A percentile compares a stretch with the other conserved stretches of the same genome.
Conservation (phyloP, 1,140 invertebrate species). For the Bicyclus anynana region DNA sequence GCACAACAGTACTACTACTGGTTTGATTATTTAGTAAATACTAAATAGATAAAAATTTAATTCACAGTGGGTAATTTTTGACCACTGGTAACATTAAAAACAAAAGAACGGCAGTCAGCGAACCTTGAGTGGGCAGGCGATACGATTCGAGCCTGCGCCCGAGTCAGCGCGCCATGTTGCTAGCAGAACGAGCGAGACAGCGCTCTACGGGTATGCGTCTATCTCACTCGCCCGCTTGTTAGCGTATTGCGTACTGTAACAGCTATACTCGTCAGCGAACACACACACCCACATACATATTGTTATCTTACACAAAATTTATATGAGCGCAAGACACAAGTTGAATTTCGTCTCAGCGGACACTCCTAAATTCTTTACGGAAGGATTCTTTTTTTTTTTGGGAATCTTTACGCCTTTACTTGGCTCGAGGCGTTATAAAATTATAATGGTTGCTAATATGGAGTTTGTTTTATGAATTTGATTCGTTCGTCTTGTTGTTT, state of each 20-base stretch:
- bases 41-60: too few relatives aligned
- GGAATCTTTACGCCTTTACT: conserved; percentile 43
- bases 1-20: too few relatives aligned
- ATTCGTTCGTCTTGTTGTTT: conserved; percentile 23
- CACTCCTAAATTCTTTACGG: conserved; percentile 75
- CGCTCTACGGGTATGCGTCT: conserved; percentile 43
- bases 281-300: conserved; percentile 71
- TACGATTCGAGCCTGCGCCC: conserved; percentile 77
- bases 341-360: conserved; percentile 69
- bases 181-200: conserved; percentile 49
- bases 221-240: conserved; percentile 68
- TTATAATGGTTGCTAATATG: conserved; percentile 56
- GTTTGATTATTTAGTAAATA: too few relatives aligned
- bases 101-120: conserved; percentile 79
- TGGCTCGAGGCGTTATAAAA: conserved; percentile 58
- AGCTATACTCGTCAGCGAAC: conserved; percentile 73
- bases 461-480: conserved; percentile 45
- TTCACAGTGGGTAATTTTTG: conserved; percentile 25
- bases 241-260: conserved; percentile 76
- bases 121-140: conserved; percentile 79
- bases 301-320: conserved; percentile 77
- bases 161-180: conserved; percentile 75
- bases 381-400: conserved; percentile 63
- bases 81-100: conserved; percentile 71
- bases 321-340: conserved; percentile 71